Conservation (phyloP, 2,113 vertebrate genomes). For the Bettongia penicillata region DNA sequence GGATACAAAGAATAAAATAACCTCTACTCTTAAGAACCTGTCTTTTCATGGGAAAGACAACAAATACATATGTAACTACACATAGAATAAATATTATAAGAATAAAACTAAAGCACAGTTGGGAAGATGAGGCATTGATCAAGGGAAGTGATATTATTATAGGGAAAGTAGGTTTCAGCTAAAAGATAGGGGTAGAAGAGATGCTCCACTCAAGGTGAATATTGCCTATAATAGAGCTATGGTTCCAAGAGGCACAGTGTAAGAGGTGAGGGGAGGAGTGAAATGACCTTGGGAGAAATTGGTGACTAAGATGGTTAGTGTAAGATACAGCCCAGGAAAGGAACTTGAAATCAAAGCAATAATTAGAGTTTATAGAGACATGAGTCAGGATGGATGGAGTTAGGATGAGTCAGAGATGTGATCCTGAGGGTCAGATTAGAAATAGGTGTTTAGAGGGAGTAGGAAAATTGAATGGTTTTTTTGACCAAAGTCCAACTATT, state of each 20-base stretch:
- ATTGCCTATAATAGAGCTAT: neutral
- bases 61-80: neutral
- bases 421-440: neutral
- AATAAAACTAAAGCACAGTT: neutral
- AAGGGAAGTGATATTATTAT: neutral
- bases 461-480: neutral
- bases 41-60: neutral
- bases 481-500: neutral
- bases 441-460: neutral
- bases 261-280: neutral
- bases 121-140: neutral
- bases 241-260: neutral
- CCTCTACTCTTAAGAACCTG: neutral
- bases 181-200: neutral
- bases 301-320: neutral
- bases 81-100: neutral
- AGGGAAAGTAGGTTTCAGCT: neutral
- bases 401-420: neutral
- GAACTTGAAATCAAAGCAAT: neutral
- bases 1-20: neutral
- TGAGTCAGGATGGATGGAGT: neutral
- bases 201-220: neutral
- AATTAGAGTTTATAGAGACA: neutral
- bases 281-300: neutral
- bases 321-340: neutral